Conservation (phyloP, 1,140 invertebrate genomes). For the Saccostrea glomerata region DNA sequence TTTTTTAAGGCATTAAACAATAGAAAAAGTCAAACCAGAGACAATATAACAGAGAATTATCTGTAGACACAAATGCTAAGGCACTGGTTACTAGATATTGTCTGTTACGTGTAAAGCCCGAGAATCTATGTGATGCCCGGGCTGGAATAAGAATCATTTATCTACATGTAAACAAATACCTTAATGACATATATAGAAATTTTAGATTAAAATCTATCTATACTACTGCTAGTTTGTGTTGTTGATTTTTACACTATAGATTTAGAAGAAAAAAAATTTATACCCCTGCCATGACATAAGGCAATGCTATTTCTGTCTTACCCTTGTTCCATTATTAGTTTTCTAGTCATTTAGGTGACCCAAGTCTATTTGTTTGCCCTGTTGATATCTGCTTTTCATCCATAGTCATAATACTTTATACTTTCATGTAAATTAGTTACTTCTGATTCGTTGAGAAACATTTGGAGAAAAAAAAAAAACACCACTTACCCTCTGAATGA, state of each 20-base stretch:
- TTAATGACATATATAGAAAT: slow-evolving; percentile 22
- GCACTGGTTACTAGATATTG: background rate
- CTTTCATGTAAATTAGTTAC: too few relatives aligned
- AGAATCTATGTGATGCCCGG: background rate
- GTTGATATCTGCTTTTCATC: too few relatives aligned
- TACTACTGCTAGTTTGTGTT: background rate
- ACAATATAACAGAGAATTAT: background rate
- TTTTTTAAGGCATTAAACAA: background rate
- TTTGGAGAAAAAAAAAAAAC: too few relatives aligned
- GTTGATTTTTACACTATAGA: background rate
- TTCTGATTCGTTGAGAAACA: too few relatives aligned
- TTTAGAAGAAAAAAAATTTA: background rate
- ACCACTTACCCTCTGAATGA: too few relatives aligned
- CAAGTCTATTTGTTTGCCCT: too few relatives aligned
- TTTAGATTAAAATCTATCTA: slow-evolving; percentile 39
- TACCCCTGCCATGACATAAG: too few relatives aligned
- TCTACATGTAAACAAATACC: slow-evolving; percentile 14
- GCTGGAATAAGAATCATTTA: background rate
- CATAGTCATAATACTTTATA: too few relatives aligned
- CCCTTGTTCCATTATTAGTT: too few relatives aligned
- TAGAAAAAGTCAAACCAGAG: background rate
- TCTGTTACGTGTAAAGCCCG: background rate
- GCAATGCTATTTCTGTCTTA: too few relatives aligned
- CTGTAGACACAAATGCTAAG: background rate
- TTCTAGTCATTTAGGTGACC: too few relatives aligned